These are phyloP conservation scores for Umimayanthus chanpuru DNA, from an alignment of 92 coral and sea anemone genomes.

Conservation along the genomic window DNA sequence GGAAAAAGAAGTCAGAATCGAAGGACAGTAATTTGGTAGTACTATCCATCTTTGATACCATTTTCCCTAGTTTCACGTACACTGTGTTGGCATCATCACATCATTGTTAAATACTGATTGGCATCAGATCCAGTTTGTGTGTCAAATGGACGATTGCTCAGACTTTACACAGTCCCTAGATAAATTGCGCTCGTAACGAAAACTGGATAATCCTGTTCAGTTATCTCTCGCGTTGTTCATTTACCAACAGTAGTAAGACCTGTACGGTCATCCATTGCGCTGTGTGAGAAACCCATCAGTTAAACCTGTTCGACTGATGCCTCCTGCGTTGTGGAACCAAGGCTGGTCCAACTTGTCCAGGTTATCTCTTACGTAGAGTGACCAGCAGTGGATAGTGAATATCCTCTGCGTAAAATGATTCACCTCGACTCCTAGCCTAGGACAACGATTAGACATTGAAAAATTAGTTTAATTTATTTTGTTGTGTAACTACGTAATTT, in stretches of 20 bases:
- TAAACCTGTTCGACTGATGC: neutral
- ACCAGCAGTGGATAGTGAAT: constrained; percentile 35
- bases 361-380: constrained; percentile 22
- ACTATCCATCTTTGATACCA: too few relatives aligned
- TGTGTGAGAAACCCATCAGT: neutral
- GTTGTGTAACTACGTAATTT: neutral
- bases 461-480: neutral
- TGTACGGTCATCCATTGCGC: neutral
- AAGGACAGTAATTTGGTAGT: too few relatives aligned
- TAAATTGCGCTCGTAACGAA: neutral
- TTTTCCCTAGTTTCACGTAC: too few relatives aligned
- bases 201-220: constrained; percentile 3
- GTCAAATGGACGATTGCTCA: too few relatives aligned
- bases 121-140: too few relatives aligned
- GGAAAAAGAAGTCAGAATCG: neutral
- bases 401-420: constrained; percentile 35
- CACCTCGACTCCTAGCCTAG: constrained; percentile 33
- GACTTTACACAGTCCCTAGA: too few relatives aligned
- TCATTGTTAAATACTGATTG: too few relatives aligned
- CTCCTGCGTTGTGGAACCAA: neutral
- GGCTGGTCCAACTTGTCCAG: neutral
- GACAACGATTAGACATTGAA: neutral
- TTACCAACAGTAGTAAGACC: too few relatives aligned
- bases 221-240: neutral
- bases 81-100: too few relatives aligned